Base-by-base conservation (phyloP, 37 sponge, comb jelly and placozoan species). In the Crambe crambe region DNA sequence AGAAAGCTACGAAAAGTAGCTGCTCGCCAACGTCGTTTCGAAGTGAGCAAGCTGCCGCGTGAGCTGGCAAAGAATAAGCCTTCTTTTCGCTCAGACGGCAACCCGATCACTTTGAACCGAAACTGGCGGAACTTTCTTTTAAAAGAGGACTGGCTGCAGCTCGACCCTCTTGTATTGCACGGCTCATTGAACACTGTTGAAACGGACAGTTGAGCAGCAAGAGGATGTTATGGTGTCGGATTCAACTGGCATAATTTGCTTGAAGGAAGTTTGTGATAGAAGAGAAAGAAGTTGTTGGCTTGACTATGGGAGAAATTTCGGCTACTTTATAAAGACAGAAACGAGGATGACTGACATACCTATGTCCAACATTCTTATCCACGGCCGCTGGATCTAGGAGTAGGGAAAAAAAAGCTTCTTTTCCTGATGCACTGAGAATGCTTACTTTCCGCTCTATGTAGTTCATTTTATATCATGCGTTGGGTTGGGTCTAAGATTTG, bases 61-160 rank as follows among this genome's bases (percentile, higher is more conserved):
- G 92, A 91, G 92, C 85, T 18, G 58, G 72, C 68, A 71, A 8
- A 67, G 42, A 22, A 40, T 40, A 68, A 35, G 30, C 54, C 59
- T 59, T 15, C 35, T 17, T 70, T 67, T 67, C 20, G 76, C 92
- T 91, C 92, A 91, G 92, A 91, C 92, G 92, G 92, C 92, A 91
- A 91, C 92, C 92, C 92, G 92, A 91, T 91, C 92, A 91, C 92
- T 91, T 91, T 86, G 92, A 91, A 83, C 80, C 79, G 68, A 38
- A 27, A 6, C 44, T 43, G 51, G 72, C 18, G 30, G 72, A 6
- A 6, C 21, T 34, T 37, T 15, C 35, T 68, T 37, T 10, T 68
- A 17, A 10, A 68, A 60, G 4, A 6, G 27, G 27, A 9, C 68
- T 68, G 30, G 26, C n/a, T 20, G 12, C 18, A 20, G 18, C 18